phyloP scores from a whole-genome alignment of 2,797 vertebrate genomes.

The Sylvilagus floridanus region DNA sequence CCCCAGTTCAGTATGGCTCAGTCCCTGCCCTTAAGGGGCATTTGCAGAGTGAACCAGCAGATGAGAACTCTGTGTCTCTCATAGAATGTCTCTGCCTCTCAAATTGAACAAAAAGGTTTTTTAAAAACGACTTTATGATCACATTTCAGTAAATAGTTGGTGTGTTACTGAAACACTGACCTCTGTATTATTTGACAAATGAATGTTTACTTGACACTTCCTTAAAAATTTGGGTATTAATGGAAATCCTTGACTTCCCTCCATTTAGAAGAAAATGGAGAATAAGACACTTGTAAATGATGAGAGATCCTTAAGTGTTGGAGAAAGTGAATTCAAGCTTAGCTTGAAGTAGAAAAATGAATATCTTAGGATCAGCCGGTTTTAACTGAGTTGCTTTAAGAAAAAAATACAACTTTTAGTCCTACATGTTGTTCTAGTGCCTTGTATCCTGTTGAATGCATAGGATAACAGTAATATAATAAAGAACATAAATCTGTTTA shows the following conservation, averaged over 20 bases:
- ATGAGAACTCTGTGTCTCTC: no score
- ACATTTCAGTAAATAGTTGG: neutral
- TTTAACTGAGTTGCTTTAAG: neutral
- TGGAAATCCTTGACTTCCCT: neutral
- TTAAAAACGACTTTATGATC: neutral
- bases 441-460: neutral
- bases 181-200: neutral
- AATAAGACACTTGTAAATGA: neutral
- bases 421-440: neutral
- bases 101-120: no score
- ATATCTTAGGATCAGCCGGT: accelerated
- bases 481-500: neutral
- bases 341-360: neutral
- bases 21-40: no score
- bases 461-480: neutral
- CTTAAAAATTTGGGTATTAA: neutral
- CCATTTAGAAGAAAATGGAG: neutral
- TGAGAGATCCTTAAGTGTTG: neutral
- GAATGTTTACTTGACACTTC: neutral
- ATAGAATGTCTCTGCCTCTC: no score
- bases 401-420: neutral
- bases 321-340: neutral
- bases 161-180: neutral
- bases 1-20: no score
- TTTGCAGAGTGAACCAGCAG: no score